Evolutionary conservation across 2,113 vertebrate genomes (phyloP).

Genomic region (Nycticryphes semicollaris): DNA sequence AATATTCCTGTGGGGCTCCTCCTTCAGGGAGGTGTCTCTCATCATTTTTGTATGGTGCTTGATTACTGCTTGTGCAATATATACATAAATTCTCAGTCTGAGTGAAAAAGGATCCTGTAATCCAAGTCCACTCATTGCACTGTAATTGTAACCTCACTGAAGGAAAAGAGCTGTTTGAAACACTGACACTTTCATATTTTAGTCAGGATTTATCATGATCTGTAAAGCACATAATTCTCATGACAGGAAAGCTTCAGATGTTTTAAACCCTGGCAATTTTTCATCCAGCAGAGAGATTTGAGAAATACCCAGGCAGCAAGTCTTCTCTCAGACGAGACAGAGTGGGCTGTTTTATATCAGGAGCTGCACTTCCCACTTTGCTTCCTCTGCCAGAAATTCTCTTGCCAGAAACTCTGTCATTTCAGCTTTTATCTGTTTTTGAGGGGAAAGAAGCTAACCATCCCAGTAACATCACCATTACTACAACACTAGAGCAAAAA

Average conservation of each 20-base stretch:
- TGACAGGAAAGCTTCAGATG: background rate
- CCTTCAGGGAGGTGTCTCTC: background rate
- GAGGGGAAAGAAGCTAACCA: constrained; percentile 11
- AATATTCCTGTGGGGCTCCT: background rate
- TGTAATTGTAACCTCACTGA: background rate
- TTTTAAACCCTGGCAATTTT: constrained; percentile 25
- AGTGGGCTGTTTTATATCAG: constrained; percentile 40
- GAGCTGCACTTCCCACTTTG: constrained; percentile 39
- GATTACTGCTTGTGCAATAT: background rate
- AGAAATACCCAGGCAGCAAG: constrained; percentile 23
- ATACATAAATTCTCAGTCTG: background rate
- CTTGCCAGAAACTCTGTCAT: constrained; percentile 40
- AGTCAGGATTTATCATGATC: background rate
- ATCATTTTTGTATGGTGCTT: background rate
- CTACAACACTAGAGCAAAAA: background rate
- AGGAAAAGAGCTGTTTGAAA: background rate
- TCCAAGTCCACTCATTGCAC: background rate
- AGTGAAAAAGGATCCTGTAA: background rate
- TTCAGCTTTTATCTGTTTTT: constrained; percentile 32
- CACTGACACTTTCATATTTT: background rate
- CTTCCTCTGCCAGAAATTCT: constrained; percentile 36
- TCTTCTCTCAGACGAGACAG: background rate
- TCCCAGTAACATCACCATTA: background rate
- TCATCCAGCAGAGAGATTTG: background rate
- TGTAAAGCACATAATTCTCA: constrained; percentile 20